A percentile compares a stretch with the other conserved stretches of the same genome.
Conservation (phyloP, 2,797 vertebrate genomes). For the Pipistrellus pygmaeus region DNA sequence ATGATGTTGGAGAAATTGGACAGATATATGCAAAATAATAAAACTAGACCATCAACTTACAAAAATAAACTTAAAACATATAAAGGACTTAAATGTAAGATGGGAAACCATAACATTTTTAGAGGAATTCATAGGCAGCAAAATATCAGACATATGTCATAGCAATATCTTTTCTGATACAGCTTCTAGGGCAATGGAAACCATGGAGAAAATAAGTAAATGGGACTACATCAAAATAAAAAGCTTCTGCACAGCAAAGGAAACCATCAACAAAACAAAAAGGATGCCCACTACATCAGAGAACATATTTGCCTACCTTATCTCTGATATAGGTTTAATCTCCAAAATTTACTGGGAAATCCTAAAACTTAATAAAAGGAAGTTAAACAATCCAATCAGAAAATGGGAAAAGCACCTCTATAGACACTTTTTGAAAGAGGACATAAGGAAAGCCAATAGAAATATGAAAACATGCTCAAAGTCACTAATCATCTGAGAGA, state of each 20-base stretch:
- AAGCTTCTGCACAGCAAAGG: neutral
- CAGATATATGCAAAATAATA: neutral
- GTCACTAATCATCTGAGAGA: neutral
- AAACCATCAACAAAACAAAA: neutral
- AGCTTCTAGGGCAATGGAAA: neutral
- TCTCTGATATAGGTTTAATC: neutral
- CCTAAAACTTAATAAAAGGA: neutral
- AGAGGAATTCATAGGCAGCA: neutral
- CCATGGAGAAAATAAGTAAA: neutral
- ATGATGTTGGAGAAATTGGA: neutral
- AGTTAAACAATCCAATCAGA: neutral
- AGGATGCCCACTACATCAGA: neutral
- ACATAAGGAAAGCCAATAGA: neutral
- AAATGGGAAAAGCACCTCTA: neutral
- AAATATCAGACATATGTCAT: neutral
- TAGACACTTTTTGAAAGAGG: neutral
- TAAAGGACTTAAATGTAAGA: neutral
- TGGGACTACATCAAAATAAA: neutral
- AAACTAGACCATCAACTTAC: neutral
- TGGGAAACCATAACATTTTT: neutral
- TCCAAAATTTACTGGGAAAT: neutral
- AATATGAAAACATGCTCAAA: neutral
- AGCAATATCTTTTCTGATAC: neutral
- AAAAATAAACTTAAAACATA: neutral
- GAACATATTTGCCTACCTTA: neutral